Evolutionary conservation across 2,888 invertebrate species (phyloP).

Genomic region (Dendrolimus houi): DNA sequence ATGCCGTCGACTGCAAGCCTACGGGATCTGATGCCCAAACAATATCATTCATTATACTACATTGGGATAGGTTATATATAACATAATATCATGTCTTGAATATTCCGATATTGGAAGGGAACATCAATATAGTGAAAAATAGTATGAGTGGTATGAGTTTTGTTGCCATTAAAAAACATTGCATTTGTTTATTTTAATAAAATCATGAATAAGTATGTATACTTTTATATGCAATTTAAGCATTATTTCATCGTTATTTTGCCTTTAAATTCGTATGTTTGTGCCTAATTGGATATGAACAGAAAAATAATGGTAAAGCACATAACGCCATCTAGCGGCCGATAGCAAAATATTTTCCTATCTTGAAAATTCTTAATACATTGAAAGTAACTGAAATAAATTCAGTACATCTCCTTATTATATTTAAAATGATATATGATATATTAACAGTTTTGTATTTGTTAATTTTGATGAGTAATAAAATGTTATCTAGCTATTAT

Average conservation of each 20-base stretch:
- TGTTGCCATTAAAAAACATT: neutral
- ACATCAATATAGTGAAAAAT: neutral
- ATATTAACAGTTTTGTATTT: too few species aligned
- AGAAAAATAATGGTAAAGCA: neutral
- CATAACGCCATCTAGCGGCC: slow-evolving; percentile 48
- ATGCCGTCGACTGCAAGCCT: slow-evolving; percentile 6
- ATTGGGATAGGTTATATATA: slow-evolving; percentile 19
- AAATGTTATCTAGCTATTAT: too few species aligned
- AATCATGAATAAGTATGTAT: neutral
- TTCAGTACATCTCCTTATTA: too few species aligned
- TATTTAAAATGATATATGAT: too few species aligned
- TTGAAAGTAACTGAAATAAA: too few species aligned
- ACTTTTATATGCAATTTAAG: neutral
- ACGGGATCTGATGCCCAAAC: slow-evolving; percentile 3
- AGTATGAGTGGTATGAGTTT: too few species aligned
- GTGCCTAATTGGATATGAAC: too few species aligned
- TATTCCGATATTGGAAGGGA: neutral
- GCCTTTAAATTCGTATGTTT: too few species aligned
- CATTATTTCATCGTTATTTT: too few species aligned
- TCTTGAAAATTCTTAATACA: too few species aligned
- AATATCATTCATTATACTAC: slow-evolving; percentile 11
- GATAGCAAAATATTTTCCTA: slow-evolving; percentile 28
- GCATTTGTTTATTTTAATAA: too few species aligned
- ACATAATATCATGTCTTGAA: neutral
- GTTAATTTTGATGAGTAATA: too few species aligned